A percentile compares a stretch with the other conserved stretches of the same genome.
Conservation (phyloP, 2,888 invertebrate species). For the Tuta absoluta region DNA sequence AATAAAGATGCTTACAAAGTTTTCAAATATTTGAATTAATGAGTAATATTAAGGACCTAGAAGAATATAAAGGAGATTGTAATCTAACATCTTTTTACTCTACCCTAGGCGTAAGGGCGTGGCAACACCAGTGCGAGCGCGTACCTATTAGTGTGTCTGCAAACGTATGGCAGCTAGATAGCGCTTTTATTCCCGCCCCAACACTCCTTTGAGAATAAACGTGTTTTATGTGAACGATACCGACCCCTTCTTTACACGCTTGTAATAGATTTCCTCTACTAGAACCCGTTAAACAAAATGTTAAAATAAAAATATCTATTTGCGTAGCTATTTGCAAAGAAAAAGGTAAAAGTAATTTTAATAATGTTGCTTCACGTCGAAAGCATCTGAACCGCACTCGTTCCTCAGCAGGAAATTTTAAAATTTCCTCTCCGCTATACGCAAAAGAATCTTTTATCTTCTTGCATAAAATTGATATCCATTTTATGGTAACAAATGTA, state of each 20-base stretch:
- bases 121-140: conserved; percentile 25
- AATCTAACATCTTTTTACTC: not conserved
- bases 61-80: too few species aligned
- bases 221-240: conserved; percentile 32
- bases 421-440: conserved; percentile 31
- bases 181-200: conserved; percentile 58
- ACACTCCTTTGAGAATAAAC: conserved; percentile 54
- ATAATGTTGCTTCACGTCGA: conserved; percentile 32
- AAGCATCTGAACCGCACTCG: conserved; percentile 32
- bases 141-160: conserved; percentile 51
- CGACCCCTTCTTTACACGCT: conserved; percentile 25
- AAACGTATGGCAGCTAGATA: conserved; percentile 60
- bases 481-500: conserved; percentile 27
- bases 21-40: too few species aligned
- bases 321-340: conserved; percentile 1
- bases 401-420: conserved; percentile 32
- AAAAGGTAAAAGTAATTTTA: conserved; percentile 29
- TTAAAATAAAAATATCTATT: not conserved
- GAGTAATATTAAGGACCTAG: too few species aligned
- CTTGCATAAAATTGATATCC: conserved; percentile 27
- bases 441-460: conserved; percentile 26
- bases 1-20: too few species aligned
- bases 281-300: conserved; percentile 42
- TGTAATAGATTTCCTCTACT: conserved; percentile 35
- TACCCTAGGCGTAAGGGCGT: conserved; percentile 25